These are phyloP conservation scores for Epinephelus coioides DNA, from an alignment of 2,797 vertebrate genomes.

Conservation along the genomic window DNA sequence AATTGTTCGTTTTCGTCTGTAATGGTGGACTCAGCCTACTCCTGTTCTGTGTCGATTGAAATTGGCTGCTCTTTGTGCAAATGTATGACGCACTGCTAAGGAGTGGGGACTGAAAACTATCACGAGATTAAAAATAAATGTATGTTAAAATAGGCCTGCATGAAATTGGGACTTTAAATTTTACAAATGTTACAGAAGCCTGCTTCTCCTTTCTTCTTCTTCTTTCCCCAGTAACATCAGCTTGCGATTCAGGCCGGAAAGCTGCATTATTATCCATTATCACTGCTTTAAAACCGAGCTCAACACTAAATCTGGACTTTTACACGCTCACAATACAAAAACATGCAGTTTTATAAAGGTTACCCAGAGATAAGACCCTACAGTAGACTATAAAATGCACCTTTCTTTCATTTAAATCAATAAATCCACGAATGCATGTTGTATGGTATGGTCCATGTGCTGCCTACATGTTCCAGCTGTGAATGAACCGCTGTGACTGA, in stretches of 20 bases:
- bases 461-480: constrained; percentile 34
- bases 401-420: neutral
- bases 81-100: neutral
- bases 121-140: neutral
- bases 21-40: neutral
- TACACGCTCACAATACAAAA: neutral
- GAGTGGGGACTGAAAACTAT: neutral
- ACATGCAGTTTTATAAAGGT: neutral
- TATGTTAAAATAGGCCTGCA: neutral
- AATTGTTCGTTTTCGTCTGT: neutral
- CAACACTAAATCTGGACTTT: neutral
- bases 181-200: neutral
- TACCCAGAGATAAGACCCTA: neutral
- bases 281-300: neutral
- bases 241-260: neutral
- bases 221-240: neutral
- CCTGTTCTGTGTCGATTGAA: neutral
- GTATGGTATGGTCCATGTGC: constrained; percentile 12
- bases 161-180: neutral
- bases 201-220: neutral
- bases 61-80: neutral
- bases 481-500: constrained; percentile 1
- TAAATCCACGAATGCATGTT: neutral
- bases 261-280: neutral
- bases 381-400: neutral